Evolutionary conservation across 2,888 invertebrate genomes (phyloP), one percentile per base, ranked within the genome.

Genomic region (Copidosoma aretas): DNA sequence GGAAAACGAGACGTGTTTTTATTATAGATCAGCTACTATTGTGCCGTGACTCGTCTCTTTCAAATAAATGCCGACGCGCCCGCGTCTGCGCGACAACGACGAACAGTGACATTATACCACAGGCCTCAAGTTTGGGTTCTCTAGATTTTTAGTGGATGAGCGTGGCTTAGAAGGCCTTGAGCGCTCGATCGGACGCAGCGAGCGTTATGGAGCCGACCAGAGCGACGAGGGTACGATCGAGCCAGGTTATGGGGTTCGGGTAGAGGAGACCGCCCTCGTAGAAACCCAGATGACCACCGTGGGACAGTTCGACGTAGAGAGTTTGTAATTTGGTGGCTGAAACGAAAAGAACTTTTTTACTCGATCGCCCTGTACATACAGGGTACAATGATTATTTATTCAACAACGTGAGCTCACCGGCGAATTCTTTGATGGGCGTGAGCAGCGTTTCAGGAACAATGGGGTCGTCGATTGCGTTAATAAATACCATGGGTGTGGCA

Each of bases 201-300:
- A 91, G 86, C 19, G 91, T 89, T 41, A 93, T 81, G 1, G 92
- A 91, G 15, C 93, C 93, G 1, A 92, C 89, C 70, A 94, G 86
- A 1, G 94, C 90, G 1, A 95, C 91, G n/a, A 95, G 85, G 0
- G 94, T 90, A 56, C 94, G 89, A 85, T 97, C 97, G 70, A 97
- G 85, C 97, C 97, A 97, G 69, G 95, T 95, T 67, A 95, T 91
- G 0, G 93, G 92, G 80, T 94, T 93, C 0, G 97, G 96, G 83
- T 93, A 92, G 1, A 95, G 81, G 32, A 92, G 84, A 21, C 95
- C 95, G 14, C 95, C 95, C 85, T 97, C 97, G 82, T 95, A 95
- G 85, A 95, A 97, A 22, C 97, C 97, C 73, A 97, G 87, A 84
- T 97, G 97, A 4, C 97, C 97, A 15, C 97, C 97, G 82, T 97